These are phyloP conservation scores for Pipra filicauda DNA, from an alignment of 2,113 vertebrate genomes.

Conservation along the genomic window DNA sequence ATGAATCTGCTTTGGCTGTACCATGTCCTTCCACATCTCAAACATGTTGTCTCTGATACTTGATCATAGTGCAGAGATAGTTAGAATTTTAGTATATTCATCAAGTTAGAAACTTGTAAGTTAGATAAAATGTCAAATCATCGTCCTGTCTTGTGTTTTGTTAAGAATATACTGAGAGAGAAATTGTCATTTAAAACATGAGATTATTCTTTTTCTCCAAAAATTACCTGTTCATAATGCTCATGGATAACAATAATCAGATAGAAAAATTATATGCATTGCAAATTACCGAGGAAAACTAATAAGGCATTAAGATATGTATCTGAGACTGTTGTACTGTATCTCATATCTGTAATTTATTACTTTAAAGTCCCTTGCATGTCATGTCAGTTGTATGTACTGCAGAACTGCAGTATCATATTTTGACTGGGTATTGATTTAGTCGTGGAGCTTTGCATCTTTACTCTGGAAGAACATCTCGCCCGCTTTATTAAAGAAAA, in stretches of 20 bases:
- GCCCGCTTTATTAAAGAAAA: slow-evolving; percentile 58
- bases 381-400: not conserved
- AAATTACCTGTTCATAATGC: not conserved
- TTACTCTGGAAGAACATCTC: slow-evolving; percentile 20
- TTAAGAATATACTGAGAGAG: not conserved
- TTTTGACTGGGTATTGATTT: slow-evolving; percentile 39
- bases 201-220: not conserved
- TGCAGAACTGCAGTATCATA: slow-evolving; percentile 3
- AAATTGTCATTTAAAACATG: not conserved
- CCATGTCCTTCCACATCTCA: not conserved
- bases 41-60: not conserved
- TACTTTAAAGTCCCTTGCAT: slow-evolving; percentile 14
- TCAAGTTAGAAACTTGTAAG: not conserved
- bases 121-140: not conserved
- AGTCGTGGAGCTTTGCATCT: slow-evolving; percentile 46
- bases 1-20: not conserved
- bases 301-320: not conserved
- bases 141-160: not conserved
- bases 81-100: not conserved
- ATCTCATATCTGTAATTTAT: slow-evolving; percentile 2
- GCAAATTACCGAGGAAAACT: not conserved
- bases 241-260: not conserved
- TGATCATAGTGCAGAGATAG: not conserved
- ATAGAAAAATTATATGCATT: not conserved
- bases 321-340: not conserved